Conservation (phyloP, 2,888 invertebrate species). For the Campoplex nolae region DNA sequence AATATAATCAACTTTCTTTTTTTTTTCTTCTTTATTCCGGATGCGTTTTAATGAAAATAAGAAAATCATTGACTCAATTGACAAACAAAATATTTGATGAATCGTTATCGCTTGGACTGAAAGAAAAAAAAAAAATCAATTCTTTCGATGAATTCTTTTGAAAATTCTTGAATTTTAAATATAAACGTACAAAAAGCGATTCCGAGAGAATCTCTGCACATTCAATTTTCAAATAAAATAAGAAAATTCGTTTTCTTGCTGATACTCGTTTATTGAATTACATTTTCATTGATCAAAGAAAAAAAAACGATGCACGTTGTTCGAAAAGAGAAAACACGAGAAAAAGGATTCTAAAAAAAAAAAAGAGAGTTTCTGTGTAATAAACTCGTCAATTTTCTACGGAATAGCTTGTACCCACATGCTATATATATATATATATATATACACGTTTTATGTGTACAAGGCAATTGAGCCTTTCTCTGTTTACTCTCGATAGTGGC, state of each 20-base stretch:
- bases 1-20: background rate
- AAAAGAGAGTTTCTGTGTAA: background rate
- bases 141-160: too few relatives aligned
- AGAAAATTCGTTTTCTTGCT: background rate
- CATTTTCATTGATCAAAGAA: background rate
- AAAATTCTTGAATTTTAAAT: background rate
- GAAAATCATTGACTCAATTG: background rate
- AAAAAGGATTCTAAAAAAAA: background rate
- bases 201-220: background rate
- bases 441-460: slow-evolving; percentile 57
- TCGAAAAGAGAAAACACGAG: background rate
- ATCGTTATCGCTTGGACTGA: too few relatives aligned
- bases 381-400: slow-evolving; percentile 15
- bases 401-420: background rate
- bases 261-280: background rate
- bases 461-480: slow-evolving; percentile 70
- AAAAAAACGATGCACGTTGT: background rate
- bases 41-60: background rate
- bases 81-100: background rate
- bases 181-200: background rate
- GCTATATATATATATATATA: background rate
- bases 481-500: slow-evolving; percentile 75
- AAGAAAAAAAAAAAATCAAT: too few relatives aligned
- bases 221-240: background rate
- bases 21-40: background rate